Evolutionary conservation across 2,888 invertebrate species (phyloP), one percentile per base, ranked within the genome.

Genomic region (Epinotia brunnichana): DNA sequence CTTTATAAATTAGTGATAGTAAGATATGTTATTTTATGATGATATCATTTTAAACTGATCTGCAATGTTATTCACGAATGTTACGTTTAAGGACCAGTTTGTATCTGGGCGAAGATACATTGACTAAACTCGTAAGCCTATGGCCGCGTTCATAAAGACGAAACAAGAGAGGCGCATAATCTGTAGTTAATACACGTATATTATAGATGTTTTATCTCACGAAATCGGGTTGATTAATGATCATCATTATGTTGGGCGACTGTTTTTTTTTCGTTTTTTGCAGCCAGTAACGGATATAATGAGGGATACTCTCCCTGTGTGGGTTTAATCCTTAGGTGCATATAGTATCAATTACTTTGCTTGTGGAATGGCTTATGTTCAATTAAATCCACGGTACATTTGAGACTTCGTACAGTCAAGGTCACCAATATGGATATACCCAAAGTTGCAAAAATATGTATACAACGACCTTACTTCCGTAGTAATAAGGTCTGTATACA

Each of bases 1-100:
- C 53, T 73, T 73, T 69, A 39, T 63, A 69, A 68, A 57, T 67
- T 59, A 57, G 17, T 51, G 41, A 17, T 29, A 35, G 24, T 62
- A 56, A 21, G 13, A 48, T 69, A 63, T 57, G 5, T 57, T 51
- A 51, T 54, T 29, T 57, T 51, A 51, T 54, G 19, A 56, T 21
- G 68, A 51, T 73, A 41, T 68, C 59, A 21, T 53, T 41, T 59
- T 69, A 39, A 73, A 68, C 63, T 69, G 73, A 73, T 63, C 73
- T 73, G 73, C 56, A 62, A 69, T 73, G 68, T 57, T 59, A 73
- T 67, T 68, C 41, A 70, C 17, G 21, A 57, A 53, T 17, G 13
- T 21, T 69, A 67, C 53, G 19, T 53, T 63, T 69, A 71, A 63
- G 68, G 19, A 63, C 73, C 68, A 57, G 39, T 51, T 63, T 63